Evolutionary conservation across 2,888 invertebrate species (phyloP), one percentile per base, ranked within the genome.

Genomic region (Pseudoips prasinana): DNA sequence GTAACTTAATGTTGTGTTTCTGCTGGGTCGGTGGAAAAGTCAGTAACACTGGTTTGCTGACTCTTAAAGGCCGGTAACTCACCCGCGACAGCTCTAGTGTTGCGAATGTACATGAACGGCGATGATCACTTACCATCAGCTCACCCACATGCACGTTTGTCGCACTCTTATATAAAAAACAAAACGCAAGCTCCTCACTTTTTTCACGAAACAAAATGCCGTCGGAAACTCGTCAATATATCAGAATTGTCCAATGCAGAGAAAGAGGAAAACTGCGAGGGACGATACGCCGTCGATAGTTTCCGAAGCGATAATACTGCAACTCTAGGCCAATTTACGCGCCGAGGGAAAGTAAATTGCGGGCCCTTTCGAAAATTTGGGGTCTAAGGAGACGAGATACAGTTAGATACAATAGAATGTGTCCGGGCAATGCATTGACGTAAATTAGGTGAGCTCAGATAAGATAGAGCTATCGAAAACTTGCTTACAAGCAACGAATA

Each of bases 171-270:
- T n/a, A n/a, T n/a, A n/a, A n/a, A n/a, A n/a, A 18, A 18, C 18
- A 18, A 18, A 18, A 18, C n/a, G n/a, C n/a, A n/a, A n/a, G n/a
- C n/a, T n/a, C n/a, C 20, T n/a, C 20, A 20, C 2, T 46, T 68
- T 71, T 68, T 68, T 58, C 51, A 46, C 35, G 48, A 52, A 54
- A 56, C 51, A 52, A 65, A 70, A 62, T 48, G 60, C 50, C 53
- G 52, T 58, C 61, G 63, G 62, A 60, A 64, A 63, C 64, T 69
- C 64, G 64, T 73, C 74, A 67, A 74, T 75, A 73, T 68, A 71
- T 74, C 71, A 69, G 65, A 71, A 67, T 64, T 60, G 67, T 50
- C 53, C 48, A 56, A 56, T 44, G 41, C 43, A 41, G 55, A 46
- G n/a, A n/a, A 52, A 57, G 40, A 46, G 55, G 57, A 42, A 54